Evolutionary conservation across 2,888 invertebrate species (phyloP).

Genomic region (Nematopogon swammerdamellus): DNA sequence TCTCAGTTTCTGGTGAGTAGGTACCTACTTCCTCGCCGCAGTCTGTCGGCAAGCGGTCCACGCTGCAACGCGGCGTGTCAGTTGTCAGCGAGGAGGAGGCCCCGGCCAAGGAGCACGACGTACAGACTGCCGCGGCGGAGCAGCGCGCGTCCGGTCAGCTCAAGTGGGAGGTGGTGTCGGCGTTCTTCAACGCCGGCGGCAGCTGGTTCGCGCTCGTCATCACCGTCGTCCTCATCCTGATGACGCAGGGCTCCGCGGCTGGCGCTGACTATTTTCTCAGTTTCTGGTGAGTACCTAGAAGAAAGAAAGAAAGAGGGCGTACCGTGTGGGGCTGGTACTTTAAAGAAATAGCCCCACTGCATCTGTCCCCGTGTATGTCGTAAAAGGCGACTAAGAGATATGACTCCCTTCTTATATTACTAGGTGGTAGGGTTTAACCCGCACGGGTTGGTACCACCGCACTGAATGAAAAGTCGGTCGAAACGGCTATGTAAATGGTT

Average conservation of each 20-base stretch:
- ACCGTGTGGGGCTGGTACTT: too few species aligned
- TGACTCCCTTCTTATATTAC: too few species aligned
- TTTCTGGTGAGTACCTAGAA: slow-evolving; percentile 63
- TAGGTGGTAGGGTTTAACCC: too few species aligned
- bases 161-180: slow-evolving; percentile 32
- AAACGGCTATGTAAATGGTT: too few species aligned
- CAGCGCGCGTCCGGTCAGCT: slow-evolving; percentile 38
- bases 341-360: too few species aligned
- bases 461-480: too few species aligned
- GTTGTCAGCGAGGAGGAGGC: slow-evolving; percentile 21
- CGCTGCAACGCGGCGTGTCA: slow-evolving; percentile 8
- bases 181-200: slow-evolving; percentile 38
- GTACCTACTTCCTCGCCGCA: too few species aligned
- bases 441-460: too few species aligned
- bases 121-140: slow-evolving; percentile 35
- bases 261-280: slow-evolving; percentile 68
- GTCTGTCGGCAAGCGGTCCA: neutral
- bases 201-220: slow-evolving; percentile 27
- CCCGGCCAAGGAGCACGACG: slow-evolving; percentile 31
- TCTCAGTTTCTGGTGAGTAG: slow-evolving; percentile 65
- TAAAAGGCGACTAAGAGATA: too few species aligned
- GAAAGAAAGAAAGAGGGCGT: too few species aligned
- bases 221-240: slow-evolving; percentile 25
- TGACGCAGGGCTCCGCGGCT: slow-evolving; percentile 60
- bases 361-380: too few species aligned